A percentile compares a stretch with the other conserved stretches of the same genome.
phyloP scores from a whole-genome alignment of 1,140 invertebrate species.

The Drosophila neocordata region DNA sequence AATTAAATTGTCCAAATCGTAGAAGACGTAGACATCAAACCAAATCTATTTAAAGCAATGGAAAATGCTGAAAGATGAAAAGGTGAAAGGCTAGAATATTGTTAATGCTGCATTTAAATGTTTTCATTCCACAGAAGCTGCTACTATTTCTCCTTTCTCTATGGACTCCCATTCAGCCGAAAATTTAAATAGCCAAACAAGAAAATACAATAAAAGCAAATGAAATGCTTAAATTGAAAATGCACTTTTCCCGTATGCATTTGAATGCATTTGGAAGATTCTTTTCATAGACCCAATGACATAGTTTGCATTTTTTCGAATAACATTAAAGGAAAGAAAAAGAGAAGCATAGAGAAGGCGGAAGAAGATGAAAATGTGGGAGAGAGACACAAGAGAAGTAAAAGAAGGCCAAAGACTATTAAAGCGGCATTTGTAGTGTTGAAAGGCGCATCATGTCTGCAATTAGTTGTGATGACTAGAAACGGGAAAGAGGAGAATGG shows the following conservation, averaged over 20 bases:
- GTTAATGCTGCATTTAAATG: conserved; percentile 44
- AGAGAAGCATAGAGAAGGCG: not conserved
- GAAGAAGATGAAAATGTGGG: not conserved
- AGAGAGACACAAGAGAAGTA: conserved; percentile 6
- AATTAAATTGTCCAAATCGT: not conserved
- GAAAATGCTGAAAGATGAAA: conserved; percentile 15
- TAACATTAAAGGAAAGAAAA: conserved; percentile 29
- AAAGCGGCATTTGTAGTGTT: conserved; percentile 64
- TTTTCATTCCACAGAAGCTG: conserved; percentile 43
- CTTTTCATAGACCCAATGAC: conserved; percentile 65
- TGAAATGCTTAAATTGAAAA: conserved; percentile 18
- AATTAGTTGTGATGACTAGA: conserved; percentile 43
- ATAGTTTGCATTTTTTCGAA: conserved; percentile 53
- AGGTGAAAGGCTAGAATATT: conserved; percentile 43
- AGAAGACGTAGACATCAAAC: not conserved
- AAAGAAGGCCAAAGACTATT: conserved; percentile 43
- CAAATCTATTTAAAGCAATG: not conserved
- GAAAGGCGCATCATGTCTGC: conserved; percentile 56
- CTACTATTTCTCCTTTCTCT: conserved; percentile 28
- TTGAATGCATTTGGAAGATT: conserved; percentile 23
- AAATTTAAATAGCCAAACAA: conserved; percentile 52
- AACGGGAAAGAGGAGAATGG: too few species aligned
- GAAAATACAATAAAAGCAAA: conserved; percentile 57
- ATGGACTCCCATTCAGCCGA: conserved; percentile 18
- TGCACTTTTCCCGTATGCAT: conserved; percentile 18